These are phyloP conservation scores for Ciona savignyi DNA, from an alignment of 23 tunicate species.

Conservation along the genomic window DNA sequence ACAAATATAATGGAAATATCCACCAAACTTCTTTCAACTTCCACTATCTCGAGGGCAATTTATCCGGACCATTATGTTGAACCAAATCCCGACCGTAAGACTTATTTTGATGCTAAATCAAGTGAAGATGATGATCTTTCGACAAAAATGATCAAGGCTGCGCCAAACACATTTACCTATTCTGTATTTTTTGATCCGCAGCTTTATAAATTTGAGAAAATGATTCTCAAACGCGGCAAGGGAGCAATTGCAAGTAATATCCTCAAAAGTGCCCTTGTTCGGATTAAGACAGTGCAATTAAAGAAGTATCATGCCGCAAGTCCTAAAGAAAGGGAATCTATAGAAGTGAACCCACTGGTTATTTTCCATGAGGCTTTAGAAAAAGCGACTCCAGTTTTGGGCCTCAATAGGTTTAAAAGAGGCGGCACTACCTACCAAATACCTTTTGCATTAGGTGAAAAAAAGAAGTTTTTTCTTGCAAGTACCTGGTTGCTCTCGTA, in stretches of 20 bases:
- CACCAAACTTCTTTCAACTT: neutral
- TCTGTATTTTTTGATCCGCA: slow-evolving; percentile 53
- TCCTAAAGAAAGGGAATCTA: slow-evolving; percentile 42
- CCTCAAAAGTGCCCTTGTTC: slow-evolving; percentile 20
- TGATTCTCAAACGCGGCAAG: slow-evolving; percentile 59
- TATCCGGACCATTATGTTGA: slow-evolving; percentile 4
- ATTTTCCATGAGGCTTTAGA: slow-evolving; percentile 59
- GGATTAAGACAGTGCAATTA: slow-evolving; percentile 45
- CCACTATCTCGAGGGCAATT: neutral
- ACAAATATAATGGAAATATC: neutral
- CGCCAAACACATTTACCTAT: slow-evolving; percentile 51
- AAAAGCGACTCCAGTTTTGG: slow-evolving; percentile 46
- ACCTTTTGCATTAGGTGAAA: slow-evolving; percentile 23
- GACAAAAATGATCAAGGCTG: slow-evolving; percentile 34
- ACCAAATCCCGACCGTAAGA: slow-evolving; percentile 50
- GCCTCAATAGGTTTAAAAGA: slow-evolving; percentile 7
- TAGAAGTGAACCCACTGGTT: slow-evolving; percentile 61
- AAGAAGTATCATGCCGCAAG: slow-evolving; percentile 58
- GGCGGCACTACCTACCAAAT: slow-evolving; percentile 34
- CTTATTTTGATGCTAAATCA: slow-evolving; percentile 23
- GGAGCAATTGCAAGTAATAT: slow-evolving; percentile 32
- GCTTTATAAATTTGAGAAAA: slow-evolving; percentile 48
- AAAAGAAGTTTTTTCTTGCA: slow-evolving; percentile 40
- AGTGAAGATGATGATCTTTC: slow-evolving; percentile 37
- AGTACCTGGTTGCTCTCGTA: slow-evolving; percentile 28